Conservation (phyloP, 2,797 vertebrate genomes). For the Phaenicophaeus curvirostris region DNA sequence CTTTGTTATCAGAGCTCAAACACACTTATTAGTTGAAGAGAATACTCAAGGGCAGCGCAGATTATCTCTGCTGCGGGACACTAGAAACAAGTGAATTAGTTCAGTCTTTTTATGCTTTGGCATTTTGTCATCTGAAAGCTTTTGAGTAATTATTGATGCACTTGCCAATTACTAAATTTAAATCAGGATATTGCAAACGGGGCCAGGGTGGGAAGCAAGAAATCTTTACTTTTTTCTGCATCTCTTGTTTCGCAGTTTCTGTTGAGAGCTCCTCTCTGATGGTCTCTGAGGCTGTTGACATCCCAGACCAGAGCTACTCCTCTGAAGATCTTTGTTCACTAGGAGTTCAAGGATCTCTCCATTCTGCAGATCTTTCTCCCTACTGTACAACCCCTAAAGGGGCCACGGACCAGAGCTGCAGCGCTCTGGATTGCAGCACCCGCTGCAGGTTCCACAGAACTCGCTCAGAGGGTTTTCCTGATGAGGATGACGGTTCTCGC, state of each 20-base stretch:
- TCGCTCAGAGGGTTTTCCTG: constrained; percentile 60
- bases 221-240: not conserved
- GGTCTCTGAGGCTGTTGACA: constrained; percentile 81
- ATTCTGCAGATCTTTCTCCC: constrained; percentile 79
- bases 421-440: constrained; percentile 78
- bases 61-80: not conserved
- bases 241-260: constrained; percentile 77
- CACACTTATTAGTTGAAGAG: not conserved
- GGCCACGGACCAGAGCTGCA: constrained; percentile 77
- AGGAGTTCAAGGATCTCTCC: constrained; percentile 84
- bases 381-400: constrained; percentile 75
- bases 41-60: not conserved
- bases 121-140: not conserved
- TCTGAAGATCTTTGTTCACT: constrained; percentile 88
- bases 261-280: constrained; percentile 85
- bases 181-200: not conserved
- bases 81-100: not conserved
- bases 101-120: not conserved
- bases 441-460: constrained; percentile 63
- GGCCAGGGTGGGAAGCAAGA: fast-evolving
- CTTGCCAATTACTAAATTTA: not conserved
- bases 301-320: constrained; percentile 82
- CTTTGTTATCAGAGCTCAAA: not conserved
- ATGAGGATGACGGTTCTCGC: constrained; percentile 62
- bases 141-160: not conserved